phyloP scores from a whole-genome alignment of 2,797 vertebrate species.

The Anabacerthia variegaticeps region DNA sequence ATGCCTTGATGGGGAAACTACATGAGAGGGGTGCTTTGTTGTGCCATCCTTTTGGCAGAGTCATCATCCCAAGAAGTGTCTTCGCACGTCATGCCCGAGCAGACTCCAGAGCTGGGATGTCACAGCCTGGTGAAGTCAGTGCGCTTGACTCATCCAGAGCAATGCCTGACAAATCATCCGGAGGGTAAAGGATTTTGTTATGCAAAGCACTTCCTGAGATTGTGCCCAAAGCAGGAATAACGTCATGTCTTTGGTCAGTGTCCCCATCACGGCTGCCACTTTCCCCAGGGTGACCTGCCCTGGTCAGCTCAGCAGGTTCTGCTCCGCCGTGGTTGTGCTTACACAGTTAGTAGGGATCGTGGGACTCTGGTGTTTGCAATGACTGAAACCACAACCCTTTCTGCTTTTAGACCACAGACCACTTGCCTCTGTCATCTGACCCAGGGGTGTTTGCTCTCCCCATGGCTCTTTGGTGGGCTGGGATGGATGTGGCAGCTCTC shows the following conservation, averaged over 20 bases:
- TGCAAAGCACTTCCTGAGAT: neutral
- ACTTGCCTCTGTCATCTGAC: fast-evolving
- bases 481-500: neutral
- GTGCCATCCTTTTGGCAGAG: neutral
- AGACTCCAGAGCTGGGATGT: neutral
- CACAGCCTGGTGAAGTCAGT: neutral
- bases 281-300: neutral
- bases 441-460: fast-evolving
- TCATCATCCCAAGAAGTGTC: neutral
- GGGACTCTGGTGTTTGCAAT: neutral
- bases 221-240: neutral
- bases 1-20: neutral
- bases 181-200: neutral
- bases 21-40: neutral
- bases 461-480: neutral
- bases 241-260: neutral
- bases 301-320: neutral
- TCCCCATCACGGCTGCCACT: neutral
- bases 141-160: neutral
- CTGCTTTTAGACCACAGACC: neutral
- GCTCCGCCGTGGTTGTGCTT: neutral
- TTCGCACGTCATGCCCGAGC: neutral
- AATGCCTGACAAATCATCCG: neutral
- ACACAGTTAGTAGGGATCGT: fast-evolving
- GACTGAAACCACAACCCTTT: neutral